Conservation (phyloP, 2,888 invertebrate genomes). For the Alcis repandata region DNA sequence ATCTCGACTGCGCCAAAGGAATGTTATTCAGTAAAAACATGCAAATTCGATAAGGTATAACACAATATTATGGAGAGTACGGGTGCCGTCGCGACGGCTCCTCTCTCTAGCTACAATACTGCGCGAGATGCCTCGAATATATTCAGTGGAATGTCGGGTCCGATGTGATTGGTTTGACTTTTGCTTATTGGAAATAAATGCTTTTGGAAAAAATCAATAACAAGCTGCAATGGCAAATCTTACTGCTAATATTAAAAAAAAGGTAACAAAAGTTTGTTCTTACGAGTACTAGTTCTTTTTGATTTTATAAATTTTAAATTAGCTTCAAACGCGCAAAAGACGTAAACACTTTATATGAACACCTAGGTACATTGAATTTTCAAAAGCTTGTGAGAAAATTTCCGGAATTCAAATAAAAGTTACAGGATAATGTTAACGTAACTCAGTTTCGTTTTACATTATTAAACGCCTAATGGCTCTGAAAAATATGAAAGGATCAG, state of each 20-base stretch:
- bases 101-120: conserved; percentile 59
- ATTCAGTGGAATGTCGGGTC: conserved; percentile 53
- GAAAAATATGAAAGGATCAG: conserved; percentile 64
- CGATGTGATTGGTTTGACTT: conserved; percentile 39
- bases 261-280: too few relatives aligned
- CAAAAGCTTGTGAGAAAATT: conserved; percentile 1
- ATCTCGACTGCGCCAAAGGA: conserved; percentile 85
- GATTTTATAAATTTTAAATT: background rate
- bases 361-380: too few relatives aligned
- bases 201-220: conserved; percentile 11
- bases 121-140: conserved; percentile 67
- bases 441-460: conserved; percentile 40
- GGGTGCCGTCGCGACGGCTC: conserved; percentile 61
- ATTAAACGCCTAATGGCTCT: conserved; percentile 56
- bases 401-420: background rate
- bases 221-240: background rate
- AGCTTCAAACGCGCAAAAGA: background rate
- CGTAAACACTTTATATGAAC: background rate
- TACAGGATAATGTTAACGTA: conserved; percentile 18
- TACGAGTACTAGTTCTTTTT: too few relatives aligned
- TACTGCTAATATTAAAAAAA: background rate
- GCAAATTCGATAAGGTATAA: conserved; percentile 87
- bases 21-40: conserved; percentile 87
- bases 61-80: conserved; percentile 80
- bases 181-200: conserved; percentile 33